These are phyloP conservation scores for Salmo trutta DNA, from an alignment of 2,797 vertebrate species.

Conservation along the genomic window DNA sequence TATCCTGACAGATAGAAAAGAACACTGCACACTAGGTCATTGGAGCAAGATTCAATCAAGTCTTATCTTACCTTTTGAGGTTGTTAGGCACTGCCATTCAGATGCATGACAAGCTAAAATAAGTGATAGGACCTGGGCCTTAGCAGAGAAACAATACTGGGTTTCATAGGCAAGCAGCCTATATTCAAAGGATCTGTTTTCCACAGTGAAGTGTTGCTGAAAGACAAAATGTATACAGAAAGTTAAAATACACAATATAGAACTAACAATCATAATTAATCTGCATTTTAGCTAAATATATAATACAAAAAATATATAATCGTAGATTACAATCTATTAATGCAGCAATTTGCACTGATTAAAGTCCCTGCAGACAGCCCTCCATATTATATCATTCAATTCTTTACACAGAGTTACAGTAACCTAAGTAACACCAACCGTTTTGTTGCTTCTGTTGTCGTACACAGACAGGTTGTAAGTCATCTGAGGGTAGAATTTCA, in stretches of 20 bases:
- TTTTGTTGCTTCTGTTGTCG: conserved; percentile 28
- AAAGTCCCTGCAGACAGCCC: neutral
- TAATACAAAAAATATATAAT: neutral
- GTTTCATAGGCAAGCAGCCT: conserved; percentile 46
- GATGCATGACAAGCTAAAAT: conserved; percentile 43
- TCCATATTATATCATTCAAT: neutral
- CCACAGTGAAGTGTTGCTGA: neutral
- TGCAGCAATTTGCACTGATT: neutral
- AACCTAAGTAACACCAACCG: conserved; percentile 48
- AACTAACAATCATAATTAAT: neutral
- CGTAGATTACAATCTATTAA: neutral
- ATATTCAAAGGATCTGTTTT: conserved; percentile 31
- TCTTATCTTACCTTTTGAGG: conserved; percentile 48
- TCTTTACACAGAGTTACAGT: neutral
- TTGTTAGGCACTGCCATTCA: conserved; percentile 57
- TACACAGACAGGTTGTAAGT: conserved; percentile 65
- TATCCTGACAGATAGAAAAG: neutral
- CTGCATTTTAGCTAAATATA: neutral
- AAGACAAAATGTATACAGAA: conserved; percentile 7
- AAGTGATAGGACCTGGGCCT: conserved; percentile 34
- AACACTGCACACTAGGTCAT: neutral
- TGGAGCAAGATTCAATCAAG: neutral
- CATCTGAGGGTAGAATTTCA: conserved; percentile 60
- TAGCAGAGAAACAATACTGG: conserved; percentile 70
- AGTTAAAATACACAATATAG: neutral